Evolutionary conservation across 1,140 invertebrate genomes (phyloP), one percentile per base, ranked within the genome.

Genomic region (Drosophila tani): DNA sequence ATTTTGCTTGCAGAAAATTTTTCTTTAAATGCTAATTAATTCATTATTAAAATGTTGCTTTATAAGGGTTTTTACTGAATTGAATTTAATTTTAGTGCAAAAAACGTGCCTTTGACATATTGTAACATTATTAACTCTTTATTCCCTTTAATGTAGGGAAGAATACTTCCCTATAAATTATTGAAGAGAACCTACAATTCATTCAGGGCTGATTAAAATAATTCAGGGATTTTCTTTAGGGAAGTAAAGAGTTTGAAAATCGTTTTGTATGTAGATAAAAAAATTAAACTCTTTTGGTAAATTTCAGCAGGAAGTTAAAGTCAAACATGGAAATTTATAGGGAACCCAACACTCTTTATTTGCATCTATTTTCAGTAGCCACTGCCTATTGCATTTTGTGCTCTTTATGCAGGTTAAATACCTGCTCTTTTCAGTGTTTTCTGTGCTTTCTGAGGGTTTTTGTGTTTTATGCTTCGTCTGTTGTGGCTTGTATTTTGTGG

Each of bases 381-480:
- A 15, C 7, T 38, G 55, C 12, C 56, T 35, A 15, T 66, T 15
- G 32, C 41, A 19, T 12, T 5, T 24, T 35, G 45, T 19, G 41
- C 19, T 24, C 9, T 50, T 12, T 19, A 53, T 57, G 55, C 70
- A 14, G 47, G 29, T 56, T 45, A 3, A 35, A 43, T 11, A 29
- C 35, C 41, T 53, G 32, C 43, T 43, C 40, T 51, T 66, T 35
- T 55, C 53, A 21, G 17, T 66, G 24, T 11, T 68, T 71, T 38
- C 3, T n/a, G 15, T 29, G 27, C 27, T 29, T 55, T 38, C 3
- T n/a, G 15, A 1, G 11, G 29, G 27, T 3, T 15, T 79, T 57
- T 41, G 19, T 27, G 45, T 46, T 64, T 63, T 24, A 5, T n/a
- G 29, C 21, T 1, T 11, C 35, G 53, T 24, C 53, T 56, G 53